Evolutionary conservation across 2,888 invertebrate species (phyloP).

Genomic region (Maniola hyperantus): DNA sequence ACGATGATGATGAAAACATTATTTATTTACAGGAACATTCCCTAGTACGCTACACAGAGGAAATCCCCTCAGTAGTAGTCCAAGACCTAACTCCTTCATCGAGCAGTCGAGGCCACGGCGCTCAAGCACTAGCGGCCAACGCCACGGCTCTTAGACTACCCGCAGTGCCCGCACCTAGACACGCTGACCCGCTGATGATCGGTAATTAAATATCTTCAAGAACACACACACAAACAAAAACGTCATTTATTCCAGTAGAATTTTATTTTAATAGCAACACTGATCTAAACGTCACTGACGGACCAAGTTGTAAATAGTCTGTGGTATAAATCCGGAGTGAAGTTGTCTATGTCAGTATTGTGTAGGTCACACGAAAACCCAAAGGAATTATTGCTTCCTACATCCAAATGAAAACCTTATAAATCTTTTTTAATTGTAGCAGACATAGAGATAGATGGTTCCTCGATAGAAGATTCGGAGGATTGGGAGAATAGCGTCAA

Average conservation of each 20-base stretch:
- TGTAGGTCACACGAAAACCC: no score
- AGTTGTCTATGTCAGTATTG: no score
- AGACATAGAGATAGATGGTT: slow-evolving; percentile 69
- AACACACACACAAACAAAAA: no score
- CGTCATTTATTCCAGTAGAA: no score
- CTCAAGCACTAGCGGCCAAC: slow-evolving; percentile 62
- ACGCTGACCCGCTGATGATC: slow-evolving; percentile 53
- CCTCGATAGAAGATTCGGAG: slow-evolving; percentile 72
- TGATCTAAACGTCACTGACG: no score
- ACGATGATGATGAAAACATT: no score
- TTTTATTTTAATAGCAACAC: no score
- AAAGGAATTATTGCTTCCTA: no score
- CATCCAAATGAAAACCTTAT: no score
- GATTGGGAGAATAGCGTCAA: slow-evolving; percentile 85
- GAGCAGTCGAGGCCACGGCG: slow-evolving; percentile 45
- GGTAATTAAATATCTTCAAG: slow-evolving; percentile 43
- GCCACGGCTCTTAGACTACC: slow-evolving; percentile 65
- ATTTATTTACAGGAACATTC: slow-evolving; percentile 56
- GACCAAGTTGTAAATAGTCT: no score
- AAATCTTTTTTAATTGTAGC: slow-evolving; percentile 24
- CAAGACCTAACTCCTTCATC: slow-evolving; percentile 43
- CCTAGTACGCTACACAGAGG: slow-evolving; percentile 61
- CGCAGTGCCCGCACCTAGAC: slow-evolving; percentile 56
- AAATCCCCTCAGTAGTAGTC: slow-evolving; percentile 44
- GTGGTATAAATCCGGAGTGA: no score